Evolutionary conservation across 2,797 vertebrate species (phyloP).

Genomic region (Sebastes hopkinsi): DNA sequence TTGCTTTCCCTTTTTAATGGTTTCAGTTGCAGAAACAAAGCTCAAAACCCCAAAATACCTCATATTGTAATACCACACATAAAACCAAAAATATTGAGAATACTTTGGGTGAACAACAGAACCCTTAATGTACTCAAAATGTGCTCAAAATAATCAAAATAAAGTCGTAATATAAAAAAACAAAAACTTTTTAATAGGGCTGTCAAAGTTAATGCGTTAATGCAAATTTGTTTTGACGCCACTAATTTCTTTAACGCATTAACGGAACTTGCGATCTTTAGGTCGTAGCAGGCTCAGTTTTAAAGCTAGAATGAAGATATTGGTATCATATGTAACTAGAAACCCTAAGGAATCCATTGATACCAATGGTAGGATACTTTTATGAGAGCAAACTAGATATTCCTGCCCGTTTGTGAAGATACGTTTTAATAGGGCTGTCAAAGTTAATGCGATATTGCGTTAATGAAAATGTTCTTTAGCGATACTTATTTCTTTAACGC

Average conservation of each 20-base stretch:
- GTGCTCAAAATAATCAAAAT: neutral
- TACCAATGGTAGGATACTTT: too few species aligned
- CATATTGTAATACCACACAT: neutral
- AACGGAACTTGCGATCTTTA: neutral
- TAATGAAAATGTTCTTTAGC: neutral
- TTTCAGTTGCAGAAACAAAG: neutral
- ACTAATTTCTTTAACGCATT: neutral
- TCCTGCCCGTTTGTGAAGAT: too few species aligned
- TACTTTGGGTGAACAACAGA: neutral
- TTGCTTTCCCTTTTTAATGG: neutral
- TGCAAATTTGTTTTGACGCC: neutral
- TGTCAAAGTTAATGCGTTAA: neutral
- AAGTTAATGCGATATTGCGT: neutral
- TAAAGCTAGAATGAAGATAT: neutral
- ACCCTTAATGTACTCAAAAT: neutral
- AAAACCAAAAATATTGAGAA: neutral
- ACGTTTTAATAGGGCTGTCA: neutral
- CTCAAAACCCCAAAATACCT: neutral
- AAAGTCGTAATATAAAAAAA: neutral
- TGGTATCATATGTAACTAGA: neutral
- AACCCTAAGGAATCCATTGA: neutral
- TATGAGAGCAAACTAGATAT: too few species aligned
- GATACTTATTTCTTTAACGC: neutral
- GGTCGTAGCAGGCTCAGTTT: neutral
- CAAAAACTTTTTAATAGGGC: neutral